These are phyloP conservation scores for Cantharis rustica DNA, from an alignment of 2,888 invertebrate species.

Conservation along the genomic window DNA sequence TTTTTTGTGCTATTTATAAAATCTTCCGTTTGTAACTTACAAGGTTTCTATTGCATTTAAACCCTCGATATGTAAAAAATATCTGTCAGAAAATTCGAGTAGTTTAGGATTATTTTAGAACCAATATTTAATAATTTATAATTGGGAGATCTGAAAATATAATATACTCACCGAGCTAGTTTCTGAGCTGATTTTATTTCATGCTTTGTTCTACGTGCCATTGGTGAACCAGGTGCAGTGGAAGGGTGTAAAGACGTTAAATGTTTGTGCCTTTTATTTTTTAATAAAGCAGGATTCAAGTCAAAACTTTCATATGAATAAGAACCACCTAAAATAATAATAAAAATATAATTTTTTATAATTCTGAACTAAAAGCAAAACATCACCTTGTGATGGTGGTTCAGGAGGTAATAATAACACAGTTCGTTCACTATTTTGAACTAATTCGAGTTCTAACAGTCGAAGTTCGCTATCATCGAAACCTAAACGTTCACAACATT, in stretches of 20 bases:
- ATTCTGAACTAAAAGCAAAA: neutral
- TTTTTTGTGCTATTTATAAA: no score
- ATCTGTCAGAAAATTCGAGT: no score
- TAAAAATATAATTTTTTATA: neutral
- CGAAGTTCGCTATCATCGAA: conserved; percentile 64
- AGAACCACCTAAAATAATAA: conserved; percentile 51
- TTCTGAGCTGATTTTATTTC: conserved; percentile 93
- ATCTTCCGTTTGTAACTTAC: no score
- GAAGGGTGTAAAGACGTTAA: conserved; percentile 49
- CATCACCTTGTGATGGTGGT: conserved; percentile 56
- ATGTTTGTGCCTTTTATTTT: conserved; percentile 47
- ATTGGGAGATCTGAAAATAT: neutral
- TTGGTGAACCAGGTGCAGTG: conserved; percentile 79
- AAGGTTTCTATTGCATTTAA: no score
- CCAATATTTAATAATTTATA: neutral
- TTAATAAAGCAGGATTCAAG: conserved; percentile 65
- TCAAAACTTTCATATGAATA: conserved; percentile 67
- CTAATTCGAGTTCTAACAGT: conserved; percentile 81
- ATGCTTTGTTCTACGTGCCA: conserved; percentile 92
- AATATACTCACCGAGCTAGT: conserved; percentile 62
- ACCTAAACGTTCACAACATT: conserved; percentile 84
- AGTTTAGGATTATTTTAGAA: neutral
- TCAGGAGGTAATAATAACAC: conserved; percentile 96
- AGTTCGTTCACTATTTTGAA: conserved; percentile 84
- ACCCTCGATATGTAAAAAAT: no score